Conservation (phyloP, 2,797 vertebrate genomes). For the Macrochelys suwanniensis region DNA sequence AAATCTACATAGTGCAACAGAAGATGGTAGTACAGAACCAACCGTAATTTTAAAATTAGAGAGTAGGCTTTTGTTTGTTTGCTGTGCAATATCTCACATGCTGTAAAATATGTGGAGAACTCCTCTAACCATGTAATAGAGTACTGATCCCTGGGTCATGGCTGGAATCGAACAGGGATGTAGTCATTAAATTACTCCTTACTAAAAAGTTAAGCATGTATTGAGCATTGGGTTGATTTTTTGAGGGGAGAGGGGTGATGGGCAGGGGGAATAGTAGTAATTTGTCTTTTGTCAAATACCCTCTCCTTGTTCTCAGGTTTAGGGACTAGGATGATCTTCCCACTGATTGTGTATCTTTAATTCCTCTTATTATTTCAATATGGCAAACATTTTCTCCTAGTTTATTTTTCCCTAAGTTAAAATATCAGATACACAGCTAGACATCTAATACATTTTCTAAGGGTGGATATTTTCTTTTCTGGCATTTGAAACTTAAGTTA, state of each 20-base stretch:
- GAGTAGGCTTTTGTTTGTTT: background rate
- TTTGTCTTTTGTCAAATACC: background rate
- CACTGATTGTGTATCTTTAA: background rate
- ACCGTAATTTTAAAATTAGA: background rate
- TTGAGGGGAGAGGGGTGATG: no score
- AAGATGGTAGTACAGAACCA: background rate
- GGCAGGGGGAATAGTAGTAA: background rate
- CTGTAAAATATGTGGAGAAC: background rate
- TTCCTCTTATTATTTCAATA: background rate
- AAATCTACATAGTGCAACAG: background rate
- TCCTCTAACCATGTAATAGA: background rate
- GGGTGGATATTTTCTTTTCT: fast-evolving
- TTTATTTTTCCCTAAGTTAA: no score
- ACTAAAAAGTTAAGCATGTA: background rate
- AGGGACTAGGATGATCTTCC: background rate
- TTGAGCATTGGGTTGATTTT: background rate
- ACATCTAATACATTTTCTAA: background rate
- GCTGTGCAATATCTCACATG: background rate
- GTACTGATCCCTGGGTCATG: background rate
- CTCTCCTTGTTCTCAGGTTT: background rate
- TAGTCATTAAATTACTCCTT: background rate
- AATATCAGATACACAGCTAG: fast-evolving
- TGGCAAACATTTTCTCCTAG: background rate
- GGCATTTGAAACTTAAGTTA: background rate
- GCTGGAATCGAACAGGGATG: background rate